Percentiles rank a stretch among this genome's conserved stretches.
Evolutionary conservation across 2,797 vertebrate species (phyloP).

Genomic region (Hemitrygon akajei): DNA sequence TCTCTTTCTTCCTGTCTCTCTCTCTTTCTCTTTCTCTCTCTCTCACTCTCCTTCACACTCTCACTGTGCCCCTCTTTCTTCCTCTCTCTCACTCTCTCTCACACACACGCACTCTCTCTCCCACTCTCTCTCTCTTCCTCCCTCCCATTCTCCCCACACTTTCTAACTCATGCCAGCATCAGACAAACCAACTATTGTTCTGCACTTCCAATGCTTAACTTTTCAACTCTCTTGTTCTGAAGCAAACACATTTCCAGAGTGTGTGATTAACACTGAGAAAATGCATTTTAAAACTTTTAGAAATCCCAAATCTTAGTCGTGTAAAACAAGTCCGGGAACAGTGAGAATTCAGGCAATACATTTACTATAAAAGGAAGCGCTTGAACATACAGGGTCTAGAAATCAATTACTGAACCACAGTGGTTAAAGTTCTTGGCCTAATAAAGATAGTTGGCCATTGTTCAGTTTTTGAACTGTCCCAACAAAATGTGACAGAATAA

Average conservation of each 20-base stretch:
- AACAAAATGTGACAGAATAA: not conserved
- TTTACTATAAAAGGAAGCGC: not conserved
- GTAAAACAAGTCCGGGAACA: not conserved
- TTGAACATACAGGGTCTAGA: not conserved
- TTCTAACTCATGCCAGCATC: not conserved
- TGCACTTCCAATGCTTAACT: not conserved
- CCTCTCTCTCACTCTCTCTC: not conserved
- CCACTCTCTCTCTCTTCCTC: not conserved
- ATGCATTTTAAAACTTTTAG: not conserved
- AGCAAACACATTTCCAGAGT: not conserved
- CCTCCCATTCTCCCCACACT: not conserved
- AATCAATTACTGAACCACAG: not conserved
- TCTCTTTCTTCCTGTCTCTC: not conserved
- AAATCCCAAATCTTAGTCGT: not conserved
- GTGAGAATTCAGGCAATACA: not conserved
- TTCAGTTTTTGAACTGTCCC: not conserved
- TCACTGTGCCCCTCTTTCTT: not conserved
- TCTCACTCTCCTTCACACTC: not conserved
- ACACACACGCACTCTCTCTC: not conserved
- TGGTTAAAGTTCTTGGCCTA: not conserved
- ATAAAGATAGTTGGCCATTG: not conserved
- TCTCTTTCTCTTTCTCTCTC: no score
- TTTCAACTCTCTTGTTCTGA: not conserved
- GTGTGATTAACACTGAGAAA: not conserved
- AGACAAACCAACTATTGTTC: conserved; percentile 24